Conservation (phyloP, 2,888 invertebrate genomes). For the Mactromeris polynyma region DNA sequence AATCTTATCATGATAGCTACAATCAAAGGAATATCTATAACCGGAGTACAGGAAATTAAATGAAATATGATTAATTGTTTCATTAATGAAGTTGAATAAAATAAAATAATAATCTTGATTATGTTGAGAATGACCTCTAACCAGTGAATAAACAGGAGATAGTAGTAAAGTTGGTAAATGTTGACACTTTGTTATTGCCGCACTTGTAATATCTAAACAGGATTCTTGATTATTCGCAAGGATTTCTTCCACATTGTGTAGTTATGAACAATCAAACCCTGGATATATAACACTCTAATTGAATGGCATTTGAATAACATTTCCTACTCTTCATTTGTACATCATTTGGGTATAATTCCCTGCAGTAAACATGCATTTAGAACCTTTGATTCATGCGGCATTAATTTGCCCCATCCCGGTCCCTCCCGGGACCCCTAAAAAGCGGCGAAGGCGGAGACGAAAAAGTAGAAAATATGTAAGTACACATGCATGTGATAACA, state of each 20-base stretch:
- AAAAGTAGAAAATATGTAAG: conserved; percentile 58
- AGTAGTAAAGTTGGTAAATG: not conserved
- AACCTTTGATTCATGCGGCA: conserved; percentile 30
- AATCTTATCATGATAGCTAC: not conserved
- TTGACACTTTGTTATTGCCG: not conserved
- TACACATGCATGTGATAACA: not conserved
- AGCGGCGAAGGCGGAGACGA: conserved; percentile 47
- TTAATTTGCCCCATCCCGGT: conserved; percentile 38
- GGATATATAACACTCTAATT: no score
- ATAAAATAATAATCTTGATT: no score
- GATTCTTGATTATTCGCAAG: no score
- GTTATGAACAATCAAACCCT: no score
- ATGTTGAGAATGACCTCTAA: no score
- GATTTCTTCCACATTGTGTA: no score
- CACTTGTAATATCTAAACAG: not conserved
- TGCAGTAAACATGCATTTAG: conserved; percentile 38
- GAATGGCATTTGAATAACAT: no score
- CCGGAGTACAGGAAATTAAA: conserved; percentile 17
- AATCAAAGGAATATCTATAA: not conserved
- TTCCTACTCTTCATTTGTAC: not conserved
- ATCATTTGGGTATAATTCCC: not conserved
- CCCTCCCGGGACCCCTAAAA: conserved; percentile 54
- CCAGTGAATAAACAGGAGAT: no score
- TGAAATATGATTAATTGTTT: not conserved
- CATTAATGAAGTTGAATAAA: not conserved